A percentile compares a stretch with the other conserved stretches of the same genome.
phyloP scores from a whole-genome alignment of 1,140 invertebrate genomes.

The Diprion similis region DNA sequence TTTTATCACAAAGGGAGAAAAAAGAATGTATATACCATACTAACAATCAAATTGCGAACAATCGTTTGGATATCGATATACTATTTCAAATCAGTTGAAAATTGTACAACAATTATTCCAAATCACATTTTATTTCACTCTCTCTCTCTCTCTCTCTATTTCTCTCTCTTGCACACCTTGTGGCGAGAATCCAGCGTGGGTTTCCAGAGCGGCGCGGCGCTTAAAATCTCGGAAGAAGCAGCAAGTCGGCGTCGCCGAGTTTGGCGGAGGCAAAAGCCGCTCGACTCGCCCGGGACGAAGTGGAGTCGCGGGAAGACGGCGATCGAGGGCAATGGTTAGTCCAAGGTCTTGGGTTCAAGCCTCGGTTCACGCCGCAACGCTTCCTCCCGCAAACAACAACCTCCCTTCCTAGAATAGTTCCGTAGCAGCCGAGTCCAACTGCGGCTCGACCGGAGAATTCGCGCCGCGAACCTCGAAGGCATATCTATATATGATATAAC shows the following conservation, averaged over 20 bases:
- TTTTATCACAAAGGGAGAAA: too few relatives aligned
- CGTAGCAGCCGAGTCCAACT: neutral
- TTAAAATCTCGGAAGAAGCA: neutral
- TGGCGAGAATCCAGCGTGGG: neutral
- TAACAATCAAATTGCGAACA: too few relatives aligned
- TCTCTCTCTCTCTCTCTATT: too few relatives aligned
- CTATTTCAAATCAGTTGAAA: too few relatives aligned
- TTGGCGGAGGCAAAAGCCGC: neutral
- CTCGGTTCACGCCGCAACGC: conserved; percentile 48
- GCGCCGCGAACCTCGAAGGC: too few relatives aligned
- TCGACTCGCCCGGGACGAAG: conserved; percentile 2
- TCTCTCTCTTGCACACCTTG: neutral
- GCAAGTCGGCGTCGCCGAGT: neutral
- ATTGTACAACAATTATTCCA: too few relatives aligned
- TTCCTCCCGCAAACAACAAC: conserved; percentile 56
- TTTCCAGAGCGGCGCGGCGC: conserved; percentile 3
- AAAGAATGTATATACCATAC: too few relatives aligned
- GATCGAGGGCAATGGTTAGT: conserved; percentile 62
- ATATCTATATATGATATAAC: too few relatives aligned
- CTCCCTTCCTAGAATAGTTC: conserved; percentile 56
- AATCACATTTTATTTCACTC: too few relatives aligned
- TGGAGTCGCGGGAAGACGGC: conserved; percentile 46
- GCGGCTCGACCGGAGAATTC: too few relatives aligned
- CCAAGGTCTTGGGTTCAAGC: conserved; percentile 60
- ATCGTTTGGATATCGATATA: too few relatives aligned